Evolutionary conservation across 2,797 vertebrate species (phyloP).

Genomic region (Poecilia wingei): DNA sequence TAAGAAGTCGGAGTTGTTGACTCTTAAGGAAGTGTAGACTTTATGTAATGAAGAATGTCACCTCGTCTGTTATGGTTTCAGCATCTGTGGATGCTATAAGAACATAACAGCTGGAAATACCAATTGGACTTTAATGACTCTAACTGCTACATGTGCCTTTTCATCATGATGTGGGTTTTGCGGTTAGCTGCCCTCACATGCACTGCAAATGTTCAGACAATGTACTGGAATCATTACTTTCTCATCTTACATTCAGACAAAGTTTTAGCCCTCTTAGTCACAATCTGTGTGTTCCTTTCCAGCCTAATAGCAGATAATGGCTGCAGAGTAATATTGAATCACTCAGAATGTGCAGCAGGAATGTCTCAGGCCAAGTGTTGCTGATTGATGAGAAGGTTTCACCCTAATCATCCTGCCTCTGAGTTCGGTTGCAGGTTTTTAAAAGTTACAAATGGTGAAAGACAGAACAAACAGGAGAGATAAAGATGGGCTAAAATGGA

Average conservation of each 20-base stretch:
- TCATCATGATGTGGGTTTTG: constrained; percentile 39
- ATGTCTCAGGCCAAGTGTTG: constrained; percentile 49
- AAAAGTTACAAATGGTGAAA: constrained; percentile 34
- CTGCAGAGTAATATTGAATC: constrained; percentile 56
- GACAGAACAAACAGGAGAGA: constrained; percentile 6
- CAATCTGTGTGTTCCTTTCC: constrained; percentile 49
- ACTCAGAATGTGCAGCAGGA: constrained; percentile 55
- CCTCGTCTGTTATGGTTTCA: constrained; percentile 8
- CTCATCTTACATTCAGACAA: constrained; percentile 46
- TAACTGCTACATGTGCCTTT: constrained; percentile 43
- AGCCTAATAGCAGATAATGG: constrained; percentile 75
- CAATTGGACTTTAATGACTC: constrained; percentile 47
- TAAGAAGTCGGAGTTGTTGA: neutral
- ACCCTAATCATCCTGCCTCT: constrained; percentile 46
- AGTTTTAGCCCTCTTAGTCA: constrained; percentile 47
- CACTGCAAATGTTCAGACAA: constrained; percentile 52
- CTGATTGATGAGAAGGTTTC: constrained; percentile 67
- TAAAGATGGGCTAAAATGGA: neutral
- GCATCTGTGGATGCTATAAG: constrained; percentile 14
- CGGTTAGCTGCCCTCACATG: constrained; percentile 37
- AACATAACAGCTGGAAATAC: constrained; percentile 57
- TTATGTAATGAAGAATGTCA: neutral
- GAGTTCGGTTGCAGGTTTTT: constrained; percentile 32
- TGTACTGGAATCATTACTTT: constrained; percentile 60
- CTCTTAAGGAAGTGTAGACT: neutral